phyloP scores from a whole-genome alignment of 2,797 vertebrate species.

The Poeciliopsis turneri region DNA sequence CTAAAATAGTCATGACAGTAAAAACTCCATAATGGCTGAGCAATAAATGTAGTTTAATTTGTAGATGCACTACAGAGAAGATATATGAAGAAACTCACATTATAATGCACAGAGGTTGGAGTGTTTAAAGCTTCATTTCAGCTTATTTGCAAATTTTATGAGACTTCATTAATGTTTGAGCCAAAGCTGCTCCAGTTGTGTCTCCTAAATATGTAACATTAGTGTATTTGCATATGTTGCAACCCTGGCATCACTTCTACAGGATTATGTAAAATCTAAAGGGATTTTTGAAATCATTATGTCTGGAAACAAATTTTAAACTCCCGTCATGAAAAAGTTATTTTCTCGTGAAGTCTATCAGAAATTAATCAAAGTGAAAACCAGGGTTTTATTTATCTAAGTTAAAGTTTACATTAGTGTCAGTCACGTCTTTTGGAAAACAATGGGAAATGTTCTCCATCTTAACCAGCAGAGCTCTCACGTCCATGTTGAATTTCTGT shows the following conservation, averaged over 20 bases:
- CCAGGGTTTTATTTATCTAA: constrained; percentile 18
- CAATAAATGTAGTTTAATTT: constrained; percentile 7
- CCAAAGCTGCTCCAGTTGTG: background rate
- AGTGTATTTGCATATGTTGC: background rate
- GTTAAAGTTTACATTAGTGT: constrained; percentile 12
- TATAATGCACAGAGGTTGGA: background rate
- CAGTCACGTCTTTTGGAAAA: constrained; percentile 4
- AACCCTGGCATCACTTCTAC: background rate
- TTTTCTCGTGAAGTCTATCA: background rate
- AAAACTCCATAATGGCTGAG: background rate
- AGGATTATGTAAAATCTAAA: background rate
- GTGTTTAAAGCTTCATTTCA: background rate
- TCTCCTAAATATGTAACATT: constrained; percentile 1
- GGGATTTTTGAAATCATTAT: background rate
- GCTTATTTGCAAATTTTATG: background rate
- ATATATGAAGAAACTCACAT: background rate
- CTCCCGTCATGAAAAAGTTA: background rate
- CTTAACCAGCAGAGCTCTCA: constrained; percentile 14
- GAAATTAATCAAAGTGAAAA: background rate
- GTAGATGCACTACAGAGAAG: background rate
- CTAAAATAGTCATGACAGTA: background rate
- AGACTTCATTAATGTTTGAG: background rate
- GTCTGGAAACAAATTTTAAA: background rate
- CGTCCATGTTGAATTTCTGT: background rate
- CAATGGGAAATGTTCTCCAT: constrained; percentile 1